phyloP scores from a whole-genome alignment of 2,797 vertebrate genomes.

The Rhinophrynus dorsalis region DNA sequence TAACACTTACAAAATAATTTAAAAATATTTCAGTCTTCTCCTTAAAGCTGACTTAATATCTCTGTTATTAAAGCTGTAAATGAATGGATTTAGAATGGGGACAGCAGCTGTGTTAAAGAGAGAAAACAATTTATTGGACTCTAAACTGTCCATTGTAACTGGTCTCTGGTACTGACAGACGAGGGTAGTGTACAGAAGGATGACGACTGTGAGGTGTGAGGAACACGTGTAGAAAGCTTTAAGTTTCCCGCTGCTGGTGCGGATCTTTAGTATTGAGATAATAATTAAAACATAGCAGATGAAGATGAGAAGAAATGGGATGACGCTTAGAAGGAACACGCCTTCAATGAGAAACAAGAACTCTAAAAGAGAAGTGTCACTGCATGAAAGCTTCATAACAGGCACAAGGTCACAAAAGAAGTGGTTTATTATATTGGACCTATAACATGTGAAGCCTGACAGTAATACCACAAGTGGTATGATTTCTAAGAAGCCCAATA shows the following conservation, averaged over 20 bases:
- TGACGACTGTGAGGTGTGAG: slow-evolving; percentile 44
- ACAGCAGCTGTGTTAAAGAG: too few species aligned
- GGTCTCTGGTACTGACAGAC: too few species aligned
- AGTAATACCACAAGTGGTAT: slow-evolving; percentile 42
- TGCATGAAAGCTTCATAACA: slow-evolving; percentile 50
- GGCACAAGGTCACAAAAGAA: slow-evolving; percentile 51
- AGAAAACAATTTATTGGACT: too few species aligned
- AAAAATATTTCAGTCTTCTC: too few species aligned
- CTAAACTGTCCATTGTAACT: too few species aligned
- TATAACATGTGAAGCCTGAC: slow-evolving; percentile 37
- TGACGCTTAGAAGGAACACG: background rate
- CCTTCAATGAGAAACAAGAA: slow-evolving; percentile 35
- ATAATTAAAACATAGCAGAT: slow-evolving; percentile 49
- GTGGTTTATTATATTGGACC: slow-evolving; percentile 35
- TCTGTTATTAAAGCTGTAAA: too few species aligned
- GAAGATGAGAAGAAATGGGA: slow-evolving; percentile 32
- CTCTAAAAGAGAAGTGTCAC: slow-evolving; percentile 29
- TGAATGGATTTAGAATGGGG: too few species aligned
- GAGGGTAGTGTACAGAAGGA: slow-evolving; percentile 46
- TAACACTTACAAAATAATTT: too few species aligned
- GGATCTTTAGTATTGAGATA: slow-evolving; percentile 21
- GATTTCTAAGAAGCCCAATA: slow-evolving; percentile 39
- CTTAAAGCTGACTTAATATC: too few species aligned
- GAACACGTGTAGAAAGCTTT: slow-evolving; percentile 35
- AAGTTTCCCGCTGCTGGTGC: background rate